phyloP scores from a whole-genome alignment of 1,140 invertebrate genomes.

The Zeugodacus cucurbitae region DNA sequence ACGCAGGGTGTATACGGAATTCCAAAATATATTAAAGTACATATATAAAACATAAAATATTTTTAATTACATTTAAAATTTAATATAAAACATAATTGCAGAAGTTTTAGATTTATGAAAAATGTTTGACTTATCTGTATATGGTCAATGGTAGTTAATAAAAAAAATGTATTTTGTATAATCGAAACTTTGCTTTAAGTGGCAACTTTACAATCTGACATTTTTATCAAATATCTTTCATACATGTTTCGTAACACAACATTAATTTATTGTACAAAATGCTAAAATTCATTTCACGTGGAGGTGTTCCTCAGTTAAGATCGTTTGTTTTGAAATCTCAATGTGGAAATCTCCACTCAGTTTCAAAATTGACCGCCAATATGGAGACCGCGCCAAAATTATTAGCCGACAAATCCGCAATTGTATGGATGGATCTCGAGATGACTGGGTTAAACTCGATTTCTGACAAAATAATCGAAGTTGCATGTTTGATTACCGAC shows the following conservation, averaged over 20 bases:
- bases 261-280: background rate
- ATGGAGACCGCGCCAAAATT: background rate
- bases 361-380: background rate
- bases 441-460: conserved; percentile 84
- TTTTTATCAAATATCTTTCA: background rate
- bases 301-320: background rate
- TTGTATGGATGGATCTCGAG: conserved; percentile 73
- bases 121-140: too few relatives aligned
- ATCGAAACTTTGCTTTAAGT: background rate
- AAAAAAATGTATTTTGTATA: too few relatives aligned
- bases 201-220: background rate
- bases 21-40: background rate
- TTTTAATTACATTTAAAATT: too few relatives aligned
- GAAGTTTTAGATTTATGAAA: too few relatives aligned
- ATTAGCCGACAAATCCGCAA: conserved; percentile 20
- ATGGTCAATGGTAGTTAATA: too few relatives aligned
- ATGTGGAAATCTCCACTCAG: background rate
- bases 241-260: background rate
- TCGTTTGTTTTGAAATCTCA: too few relatives aligned
- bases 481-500: conserved; percentile 90
- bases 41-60: too few relatives aligned
- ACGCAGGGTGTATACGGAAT: background rate
- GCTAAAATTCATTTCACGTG: background rate
- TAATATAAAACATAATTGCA: too few relatives aligned
- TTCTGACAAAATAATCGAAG: conserved; percentile 85